Base-by-base conservation (phyloP, 1,140 invertebrate genomes). In the Drosophila neocordata region DNA sequence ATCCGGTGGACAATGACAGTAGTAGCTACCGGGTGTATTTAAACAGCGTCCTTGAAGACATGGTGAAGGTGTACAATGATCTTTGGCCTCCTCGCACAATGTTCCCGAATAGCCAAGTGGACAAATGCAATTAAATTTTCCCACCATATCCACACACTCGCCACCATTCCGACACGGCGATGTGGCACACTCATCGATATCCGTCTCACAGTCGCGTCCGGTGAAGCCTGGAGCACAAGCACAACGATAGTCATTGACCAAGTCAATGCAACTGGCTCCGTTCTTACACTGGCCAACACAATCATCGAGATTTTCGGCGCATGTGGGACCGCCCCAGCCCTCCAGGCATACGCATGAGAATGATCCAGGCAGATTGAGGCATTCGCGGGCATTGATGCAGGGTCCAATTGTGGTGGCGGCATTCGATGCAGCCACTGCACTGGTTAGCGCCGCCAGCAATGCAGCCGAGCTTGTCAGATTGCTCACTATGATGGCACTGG, bases 311-410 rank as follows among this genome's bases (percentile, higher is more conserved):
- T 98, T 97, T 79, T 95, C 94, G 77, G 96, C 95, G 92, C 97
- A 99, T 76, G 96, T 95, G 90, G 96, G 95, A 15, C 94, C 97
- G 6, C 94, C 95, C 96, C 98, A 99, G 20, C 98, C 97, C 56
- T 95, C 94, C 38, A 95, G 93, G 92, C 96, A 96, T 74, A 95
- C 92, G 92, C 97, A 98, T 80, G 94, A 93, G 91, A 97, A 98
- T 61, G 96, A 96, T 0, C 97, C 97, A 2, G 94, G 94, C 27
- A 95, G 92, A 92, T 97, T 97, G 77, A 94, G 93, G 91, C 96
- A 97, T 8, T 95, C 94, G 27, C 95, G 92, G 1, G 96, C 96
- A 92, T 97, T 97, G 65, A 97, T 95, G 92, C 96, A 97, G 12
- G 96, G 95, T 55, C 89, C 93, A 9, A 87, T 71, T 0, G 57